These are phyloP conservation scores for Monomorium pharaonis DNA, from an alignment of 1,140 invertebrate genomes.

Conservation along the genomic window DNA sequence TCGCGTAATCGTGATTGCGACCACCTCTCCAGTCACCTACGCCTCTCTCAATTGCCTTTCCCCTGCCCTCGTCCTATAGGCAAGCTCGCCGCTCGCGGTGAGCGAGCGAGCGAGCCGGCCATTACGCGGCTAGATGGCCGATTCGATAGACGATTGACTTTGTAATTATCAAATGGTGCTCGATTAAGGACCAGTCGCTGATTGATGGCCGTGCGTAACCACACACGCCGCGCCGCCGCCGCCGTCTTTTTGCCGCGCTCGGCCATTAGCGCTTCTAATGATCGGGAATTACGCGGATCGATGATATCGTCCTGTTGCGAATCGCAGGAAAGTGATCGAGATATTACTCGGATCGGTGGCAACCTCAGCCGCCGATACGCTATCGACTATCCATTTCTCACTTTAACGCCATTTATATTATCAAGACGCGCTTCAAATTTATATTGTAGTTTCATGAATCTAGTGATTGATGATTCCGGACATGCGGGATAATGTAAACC, in stretches of 20 bases:
- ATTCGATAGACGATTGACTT: constrained; percentile 65
- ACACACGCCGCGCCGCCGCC: neutral
- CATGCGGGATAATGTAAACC: neutral
- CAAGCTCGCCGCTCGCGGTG: neutral
- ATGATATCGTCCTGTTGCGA: constrained; percentile 61
- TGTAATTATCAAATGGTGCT: constrained; percentile 63
- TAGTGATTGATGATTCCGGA: neutral
- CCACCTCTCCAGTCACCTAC: constrained; percentile 62
- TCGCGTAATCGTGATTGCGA: constrained; percentile 46
- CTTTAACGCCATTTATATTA: neutral
- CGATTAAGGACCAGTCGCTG: constrained; percentile 52
- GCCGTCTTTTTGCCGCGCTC: constrained; percentile 34
- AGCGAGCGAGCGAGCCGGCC: constrained; percentile 11
- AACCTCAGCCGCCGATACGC: neutral
- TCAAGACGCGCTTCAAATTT: neutral
- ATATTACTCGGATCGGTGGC: neutral
- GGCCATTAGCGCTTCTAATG: constrained; percentile 64
- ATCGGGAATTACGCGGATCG: constrained; percentile 58
- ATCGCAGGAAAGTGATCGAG: constrained; percentile 36
- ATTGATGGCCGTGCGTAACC: constrained; percentile 50
- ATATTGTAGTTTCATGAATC: neutral
- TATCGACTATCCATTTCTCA: neutral
- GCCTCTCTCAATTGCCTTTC: constrained; percentile 52
- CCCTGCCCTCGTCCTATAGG: constrained; percentile 5
- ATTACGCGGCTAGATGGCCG: constrained; percentile 49